Evolutionary conservation across 2,113 vertebrate genomes (phyloP).

Genomic region (Neodon shergylaensis): DNA sequence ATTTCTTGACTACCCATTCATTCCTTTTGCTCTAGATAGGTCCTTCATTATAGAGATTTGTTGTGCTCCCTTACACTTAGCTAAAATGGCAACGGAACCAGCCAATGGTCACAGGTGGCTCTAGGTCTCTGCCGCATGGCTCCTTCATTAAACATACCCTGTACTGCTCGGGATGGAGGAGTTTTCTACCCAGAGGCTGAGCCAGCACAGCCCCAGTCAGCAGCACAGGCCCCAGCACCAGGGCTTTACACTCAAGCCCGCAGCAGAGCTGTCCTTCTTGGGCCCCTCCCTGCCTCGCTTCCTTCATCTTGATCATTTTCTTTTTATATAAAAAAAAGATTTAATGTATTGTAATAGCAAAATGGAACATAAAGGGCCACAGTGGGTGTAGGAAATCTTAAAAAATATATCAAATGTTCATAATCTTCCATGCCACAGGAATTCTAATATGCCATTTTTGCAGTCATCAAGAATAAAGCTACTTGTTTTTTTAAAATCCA

Average conservation of each 20-base stretch:
- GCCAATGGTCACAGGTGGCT: not conserved
- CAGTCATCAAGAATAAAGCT: not conserved
- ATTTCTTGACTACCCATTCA: not conserved
- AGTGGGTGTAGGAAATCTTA: not conserved
- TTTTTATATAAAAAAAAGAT: too few species aligned
- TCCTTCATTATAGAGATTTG: not conserved
- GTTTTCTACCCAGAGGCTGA: not conserved
- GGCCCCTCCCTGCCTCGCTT: not conserved
- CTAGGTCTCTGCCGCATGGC: not conserved
- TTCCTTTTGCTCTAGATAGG: not conserved
- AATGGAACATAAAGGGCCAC: not conserved
- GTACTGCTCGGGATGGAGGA: not conserved
- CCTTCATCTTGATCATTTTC: too few species aligned
- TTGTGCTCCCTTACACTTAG: not conserved
- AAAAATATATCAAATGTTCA: not conserved
- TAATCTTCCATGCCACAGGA: not conserved
- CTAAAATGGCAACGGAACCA: not conserved
- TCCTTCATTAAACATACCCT: not conserved
- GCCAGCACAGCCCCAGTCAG: not conserved
- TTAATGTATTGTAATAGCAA: not conserved
- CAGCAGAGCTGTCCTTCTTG: not conserved
- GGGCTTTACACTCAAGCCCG: not conserved
- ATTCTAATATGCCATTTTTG: not conserved
- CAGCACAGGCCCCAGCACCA: not conserved
- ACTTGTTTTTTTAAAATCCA: not conserved